phyloP scores from a whole-genome alignment of 2,888 invertebrate genomes.

The Camptogramma bilineatum region DNA sequence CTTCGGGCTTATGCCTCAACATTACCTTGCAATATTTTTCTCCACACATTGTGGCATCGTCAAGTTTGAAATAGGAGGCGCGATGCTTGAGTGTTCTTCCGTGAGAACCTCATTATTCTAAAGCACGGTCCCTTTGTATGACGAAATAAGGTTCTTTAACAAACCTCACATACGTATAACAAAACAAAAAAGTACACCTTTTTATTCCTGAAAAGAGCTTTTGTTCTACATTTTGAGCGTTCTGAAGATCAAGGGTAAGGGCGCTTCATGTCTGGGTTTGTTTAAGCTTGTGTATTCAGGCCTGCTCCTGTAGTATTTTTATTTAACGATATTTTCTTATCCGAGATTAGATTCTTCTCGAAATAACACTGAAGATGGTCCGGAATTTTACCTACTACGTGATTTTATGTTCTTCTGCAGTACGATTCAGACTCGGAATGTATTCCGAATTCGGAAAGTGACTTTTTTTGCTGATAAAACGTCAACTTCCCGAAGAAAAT shows the following conservation, averaged over 20 bases:
- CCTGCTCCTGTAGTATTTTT: constrained; percentile 17
- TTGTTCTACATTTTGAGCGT: constrained; percentile 45
- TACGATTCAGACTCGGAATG: too few species aligned
- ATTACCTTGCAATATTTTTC: constrained; percentile 44
- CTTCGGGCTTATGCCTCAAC: constrained; percentile 12
- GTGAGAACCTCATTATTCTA: constrained; percentile 81
- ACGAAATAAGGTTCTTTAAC: constrained; percentile 83
- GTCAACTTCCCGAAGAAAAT: too few species aligned
- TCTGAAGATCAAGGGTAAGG: constrained; percentile 47
- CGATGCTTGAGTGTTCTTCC: constrained; percentile 65
- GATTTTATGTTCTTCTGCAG: too few species aligned
- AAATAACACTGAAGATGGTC: neutral
- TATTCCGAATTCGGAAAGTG: too few species aligned
- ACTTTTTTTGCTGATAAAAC: too few species aligned
- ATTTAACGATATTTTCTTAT: constrained; percentile 10
- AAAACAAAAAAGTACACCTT: constrained; percentile 49
- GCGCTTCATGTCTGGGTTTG: constrained; percentile 33
- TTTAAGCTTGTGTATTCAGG: constrained; percentile 33
- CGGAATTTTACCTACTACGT: neutral
- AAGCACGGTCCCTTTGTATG: constrained; percentile 80
- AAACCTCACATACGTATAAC: constrained; percentile 72
- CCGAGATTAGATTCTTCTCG: neutral
- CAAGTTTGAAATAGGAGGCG: constrained; percentile 76
- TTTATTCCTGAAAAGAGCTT: constrained; percentile 50
- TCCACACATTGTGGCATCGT: constrained; percentile 61